Conservation (phyloP, 2,888 invertebrate species). For the Operophtera brumata region DNA sequence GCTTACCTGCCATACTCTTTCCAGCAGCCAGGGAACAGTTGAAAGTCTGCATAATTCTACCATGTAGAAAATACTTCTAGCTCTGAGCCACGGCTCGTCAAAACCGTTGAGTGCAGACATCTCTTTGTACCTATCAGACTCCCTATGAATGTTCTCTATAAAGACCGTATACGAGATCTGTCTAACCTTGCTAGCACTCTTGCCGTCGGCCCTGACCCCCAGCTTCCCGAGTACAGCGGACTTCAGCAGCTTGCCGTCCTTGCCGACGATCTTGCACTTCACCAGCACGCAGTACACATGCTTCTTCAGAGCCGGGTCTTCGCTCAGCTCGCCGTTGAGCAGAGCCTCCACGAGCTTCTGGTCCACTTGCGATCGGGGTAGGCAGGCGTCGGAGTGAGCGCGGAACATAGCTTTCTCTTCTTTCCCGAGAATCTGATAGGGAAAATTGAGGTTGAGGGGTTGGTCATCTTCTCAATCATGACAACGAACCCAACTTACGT, state of each 20-base stretch:
- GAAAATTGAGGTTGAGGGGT: neutral
- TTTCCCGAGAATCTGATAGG: slow-evolving; percentile 56
- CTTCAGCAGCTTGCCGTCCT: slow-evolving; percentile 72
- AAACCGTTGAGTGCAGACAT: too few species aligned
- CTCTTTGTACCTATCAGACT: too few species aligned
- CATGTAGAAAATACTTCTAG: too few species aligned
- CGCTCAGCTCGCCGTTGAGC: slow-evolving; percentile 50
- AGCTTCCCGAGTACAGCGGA: slow-evolving; percentile 56
- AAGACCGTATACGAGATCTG: neutral
- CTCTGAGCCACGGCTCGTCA: too few species aligned
- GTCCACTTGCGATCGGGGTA: slow-evolving; percentile 47
- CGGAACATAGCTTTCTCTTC: slow-evolving; percentile 71
- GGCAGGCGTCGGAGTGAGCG: slow-evolving; percentile 65
- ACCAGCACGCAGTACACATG: slow-evolving; percentile 72
- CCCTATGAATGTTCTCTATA: too few species aligned
- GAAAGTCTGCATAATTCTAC: too few species aligned
- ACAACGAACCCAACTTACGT: too few species aligned
- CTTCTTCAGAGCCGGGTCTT: slow-evolving; percentile 48
- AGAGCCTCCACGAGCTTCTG: slow-evolving; percentile 49
- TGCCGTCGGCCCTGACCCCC: slow-evolving; percentile 46
- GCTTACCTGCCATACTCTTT: too few species aligned
- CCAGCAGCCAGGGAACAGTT: too few species aligned
- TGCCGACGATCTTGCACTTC: slow-evolving; percentile 66
- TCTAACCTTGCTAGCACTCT: slow-evolving; percentile 59
- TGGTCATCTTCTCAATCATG: too few species aligned